Conservation (phyloP, 2,113 vertebrate species). For the Eidolon helvum region DNA sequence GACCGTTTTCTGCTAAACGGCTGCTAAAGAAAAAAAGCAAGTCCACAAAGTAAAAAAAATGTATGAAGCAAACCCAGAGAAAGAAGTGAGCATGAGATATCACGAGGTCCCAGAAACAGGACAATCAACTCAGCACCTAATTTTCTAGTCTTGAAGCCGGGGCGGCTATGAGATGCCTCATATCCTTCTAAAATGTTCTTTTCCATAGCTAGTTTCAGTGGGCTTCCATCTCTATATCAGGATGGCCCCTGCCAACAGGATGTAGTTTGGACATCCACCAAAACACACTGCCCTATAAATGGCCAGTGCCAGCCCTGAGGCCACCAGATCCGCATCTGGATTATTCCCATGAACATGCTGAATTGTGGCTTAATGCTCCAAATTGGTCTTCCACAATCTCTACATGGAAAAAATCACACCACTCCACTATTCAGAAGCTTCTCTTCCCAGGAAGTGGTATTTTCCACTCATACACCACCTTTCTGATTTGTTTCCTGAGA, state of each 20-base stretch:
- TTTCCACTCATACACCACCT: background rate
- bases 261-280: background rate
- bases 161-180: background rate
- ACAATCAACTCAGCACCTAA: background rate
- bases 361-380: background rate
- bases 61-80: background rate
- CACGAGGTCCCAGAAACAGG: background rate
- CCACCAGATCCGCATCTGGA: background rate
- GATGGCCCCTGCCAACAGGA: background rate
- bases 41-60: background rate
- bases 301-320: fast-evolving
- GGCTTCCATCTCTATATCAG: background rate
- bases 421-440: background rate
- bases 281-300: background rate
- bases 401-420: background rate
- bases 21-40: background rate
- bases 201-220: background rate
- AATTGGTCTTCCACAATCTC: background rate
- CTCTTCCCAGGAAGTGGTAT: background rate
- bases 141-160: background rate
- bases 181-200: background rate
- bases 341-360: background rate
- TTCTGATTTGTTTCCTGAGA: constrained; percentile 32
- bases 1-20: background rate
- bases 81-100: background rate